These are phyloP conservation scores for Dysdera silvatica DNA, from an alignment of 1,140 invertebrate genomes.

Conservation along the genomic window DNA sequence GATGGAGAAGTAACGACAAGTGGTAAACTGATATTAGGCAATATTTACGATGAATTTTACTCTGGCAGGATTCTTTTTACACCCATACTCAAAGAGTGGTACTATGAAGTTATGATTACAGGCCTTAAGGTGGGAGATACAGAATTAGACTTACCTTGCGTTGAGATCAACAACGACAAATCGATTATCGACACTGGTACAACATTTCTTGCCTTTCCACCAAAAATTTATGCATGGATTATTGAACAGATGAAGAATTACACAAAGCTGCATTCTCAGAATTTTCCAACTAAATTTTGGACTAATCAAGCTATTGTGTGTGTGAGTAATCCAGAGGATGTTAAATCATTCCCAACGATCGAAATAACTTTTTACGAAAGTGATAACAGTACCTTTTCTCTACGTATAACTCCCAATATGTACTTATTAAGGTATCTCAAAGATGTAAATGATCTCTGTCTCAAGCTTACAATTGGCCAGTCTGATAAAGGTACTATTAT, in stretches of 20 bases:
- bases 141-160: neutral
- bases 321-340: neutral
- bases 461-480: neutral
- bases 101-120: constrained; percentile 21
- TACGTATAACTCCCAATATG: constrained; percentile 18
- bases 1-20: neutral
- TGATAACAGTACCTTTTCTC: constrained; percentile 13
- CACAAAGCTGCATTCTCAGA: neutral
- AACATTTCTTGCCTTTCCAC: constrained; percentile 5
- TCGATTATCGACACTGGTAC: constrained; percentile 9
- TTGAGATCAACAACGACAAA: constrained; percentile 7
- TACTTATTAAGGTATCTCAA: constrained; percentile 1
- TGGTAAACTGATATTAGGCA: constrained; percentile 16
- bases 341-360: constrained; percentile 5
- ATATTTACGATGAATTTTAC: neutral
- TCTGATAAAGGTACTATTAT: constrained; percentile 9
- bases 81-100: constrained; percentile 18
- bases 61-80: constrained; percentile 2
- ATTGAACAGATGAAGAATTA: neutral
- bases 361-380: constrained; percentile 8
- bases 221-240: neutral
- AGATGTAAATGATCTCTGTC: neutral
- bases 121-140: constrained; percentile 6
- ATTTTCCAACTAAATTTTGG: constrained; percentile 10
- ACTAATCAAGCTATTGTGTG: constrained; percentile 10